These are phyloP conservation scores for Petromus typicus DNA, from an alignment of 2,113 vertebrate species.

Conservation along the genomic window DNA sequence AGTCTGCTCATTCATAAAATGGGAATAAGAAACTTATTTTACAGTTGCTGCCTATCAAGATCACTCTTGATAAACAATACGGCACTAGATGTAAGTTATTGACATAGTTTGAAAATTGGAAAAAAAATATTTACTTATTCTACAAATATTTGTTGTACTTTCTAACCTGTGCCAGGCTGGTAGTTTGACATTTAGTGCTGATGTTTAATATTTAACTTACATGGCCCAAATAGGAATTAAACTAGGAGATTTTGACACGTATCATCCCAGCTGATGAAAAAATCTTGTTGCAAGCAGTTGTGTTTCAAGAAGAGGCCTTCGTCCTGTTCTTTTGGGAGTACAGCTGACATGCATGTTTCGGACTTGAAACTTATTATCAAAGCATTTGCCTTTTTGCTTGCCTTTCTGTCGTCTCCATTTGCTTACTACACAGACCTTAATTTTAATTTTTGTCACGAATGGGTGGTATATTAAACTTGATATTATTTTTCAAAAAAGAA, in stretches of 20 bases:
- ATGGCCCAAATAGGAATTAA: slow-evolving; percentile 19
- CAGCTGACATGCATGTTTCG: neutral
- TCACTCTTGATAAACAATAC: neutral
- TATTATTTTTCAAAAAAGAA: neutral
- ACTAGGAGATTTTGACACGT: neutral
- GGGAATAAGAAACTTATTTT: neutral
- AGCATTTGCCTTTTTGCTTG: neutral
- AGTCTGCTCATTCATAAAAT: slow-evolving; percentile 2
- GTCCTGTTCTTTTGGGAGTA: neutral
- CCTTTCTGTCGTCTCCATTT: neutral
- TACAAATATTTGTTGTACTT: slow-evolving; percentile 59
- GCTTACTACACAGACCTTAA: neutral
- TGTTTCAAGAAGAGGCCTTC: neutral
- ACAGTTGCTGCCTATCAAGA: neutral
- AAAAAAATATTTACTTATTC: slow-evolving; percentile 49
- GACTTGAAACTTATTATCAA: neutral
- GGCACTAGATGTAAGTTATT: neutral
- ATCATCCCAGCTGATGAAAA: neutral
- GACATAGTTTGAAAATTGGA: slow-evolving; percentile 5
- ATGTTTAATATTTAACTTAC: slow-evolving; percentile 57
- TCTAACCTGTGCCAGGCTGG: neutral
- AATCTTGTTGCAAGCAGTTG: neutral
- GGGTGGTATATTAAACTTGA: neutral
- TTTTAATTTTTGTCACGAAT: neutral
- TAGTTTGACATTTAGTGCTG: slow-evolving; percentile 17